Conservation (phyloP, 1,140 invertebrate genomes). For the Achatina immaculata region DNA sequence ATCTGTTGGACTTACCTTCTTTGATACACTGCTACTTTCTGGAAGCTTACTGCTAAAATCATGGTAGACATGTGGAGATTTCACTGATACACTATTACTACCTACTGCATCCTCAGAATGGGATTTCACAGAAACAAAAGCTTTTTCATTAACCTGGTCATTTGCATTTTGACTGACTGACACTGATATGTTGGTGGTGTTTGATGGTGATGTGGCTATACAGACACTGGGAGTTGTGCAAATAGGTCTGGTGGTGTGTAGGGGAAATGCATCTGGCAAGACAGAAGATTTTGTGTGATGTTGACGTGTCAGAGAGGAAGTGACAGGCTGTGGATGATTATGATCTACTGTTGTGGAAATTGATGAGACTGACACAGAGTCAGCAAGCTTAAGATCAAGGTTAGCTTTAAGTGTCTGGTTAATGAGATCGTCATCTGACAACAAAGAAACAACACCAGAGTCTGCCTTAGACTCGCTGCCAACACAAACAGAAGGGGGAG, state of each 20-base stretch:
- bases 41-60: not conserved
- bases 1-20: constrained; percentile 27
- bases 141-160: not conserved
- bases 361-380: constrained; percentile 13
- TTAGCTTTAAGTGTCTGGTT: constrained; percentile 3
- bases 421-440: not conserved
- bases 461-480: not conserved
- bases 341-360: not conserved
- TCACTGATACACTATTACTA: not conserved
- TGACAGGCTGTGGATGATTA: not conserved
- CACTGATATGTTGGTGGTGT: not conserved
- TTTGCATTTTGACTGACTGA: constrained; percentile 41
- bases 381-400: constrained; percentile 26
- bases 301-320: not conserved
- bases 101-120: not conserved
- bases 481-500: not conserved
- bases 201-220: constrained; percentile 5
- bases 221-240: not conserved
- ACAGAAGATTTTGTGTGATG: not conserved
- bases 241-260: not conserved
- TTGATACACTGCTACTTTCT: not conserved
- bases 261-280: not conserved
- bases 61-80: not conserved
- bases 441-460: constrained; percentile 14
- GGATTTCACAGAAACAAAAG: not conserved